Base-by-base conservation (phyloP, 2,797 vertebrate genomes). In the Pelochelys cantorii region DNA sequence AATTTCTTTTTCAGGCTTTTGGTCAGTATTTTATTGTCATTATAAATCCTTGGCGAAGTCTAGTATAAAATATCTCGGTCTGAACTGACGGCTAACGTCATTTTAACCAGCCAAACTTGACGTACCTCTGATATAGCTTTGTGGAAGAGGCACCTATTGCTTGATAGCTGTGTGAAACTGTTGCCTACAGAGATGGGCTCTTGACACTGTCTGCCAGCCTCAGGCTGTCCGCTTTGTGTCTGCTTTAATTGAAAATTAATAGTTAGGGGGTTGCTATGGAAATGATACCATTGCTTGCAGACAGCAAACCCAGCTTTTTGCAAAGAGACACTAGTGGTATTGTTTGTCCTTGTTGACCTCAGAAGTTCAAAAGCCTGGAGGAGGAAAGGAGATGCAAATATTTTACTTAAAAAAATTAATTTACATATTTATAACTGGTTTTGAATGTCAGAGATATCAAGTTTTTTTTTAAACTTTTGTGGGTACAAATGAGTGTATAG, bases 311-410 rank as follows among this genome's bases (percentile, higher is more conserved):
- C 97, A 98, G 98, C 98, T 98, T 98, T 98, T 98, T 98, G 98
- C 98, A 98, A 98, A 99, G 98, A 99, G 98, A 98, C 98, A 99
- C 99, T 99, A 98, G 98, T 99, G 99, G 98, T 99, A 99, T 99
- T 98, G 98, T 99, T 99, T 98, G 99, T 99, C 99, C 99, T 99
- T 98, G 98, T 99, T 99, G 99, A 99, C 99, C 99, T 99, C 99
- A 99, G 98, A 98, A 98, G 98, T 98, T 98, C 98, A 99, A 99
- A 99, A 98, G 98, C 98, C 98, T 98, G 98, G 96, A 98, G 98
- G 98, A 98, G 98, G 98, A 98, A 98, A 98, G 98, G 98, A 98
- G 98, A 98, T 98, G 98, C 98, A 98, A 98, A 98, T 98, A 98
- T 98, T 98, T 98, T 98, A 98, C 98, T 98, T 98, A 57, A 98